Evolutionary conservation across 2,888 invertebrate species (phyloP).

Genomic region (Neocrepidodera transversa): DNA sequence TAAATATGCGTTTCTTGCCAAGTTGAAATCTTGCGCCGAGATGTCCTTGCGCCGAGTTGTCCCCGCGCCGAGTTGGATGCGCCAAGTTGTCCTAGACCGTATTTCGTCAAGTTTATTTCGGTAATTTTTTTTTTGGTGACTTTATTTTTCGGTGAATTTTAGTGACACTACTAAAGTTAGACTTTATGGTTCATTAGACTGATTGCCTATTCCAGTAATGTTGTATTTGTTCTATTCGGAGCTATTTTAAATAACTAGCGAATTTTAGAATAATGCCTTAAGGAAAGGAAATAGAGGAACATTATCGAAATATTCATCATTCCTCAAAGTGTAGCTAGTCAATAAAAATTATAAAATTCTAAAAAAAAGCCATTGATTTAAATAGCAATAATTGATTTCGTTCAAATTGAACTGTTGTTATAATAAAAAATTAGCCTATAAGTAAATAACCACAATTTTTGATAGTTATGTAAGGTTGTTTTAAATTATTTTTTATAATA

Average conservation of each 20-base stretch:
- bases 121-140: too few relatives aligned
- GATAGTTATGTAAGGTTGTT: constrained; percentile 50
- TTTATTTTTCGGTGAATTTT: too few relatives aligned
- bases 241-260: neutral
- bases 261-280: neutral
- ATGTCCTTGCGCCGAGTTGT: too few relatives aligned
- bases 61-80: too few relatives aligned
- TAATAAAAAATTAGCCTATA: constrained; percentile 20
- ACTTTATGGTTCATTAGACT: too few relatives aligned
- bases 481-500: constrained; percentile 53
- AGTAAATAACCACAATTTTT: constrained; percentile 41
- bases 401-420: constrained; percentile 39
- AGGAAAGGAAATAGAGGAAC: constrained; percentile 5
- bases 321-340: neutral
- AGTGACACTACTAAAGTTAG: too few relatives aligned
- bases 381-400: constrained; percentile 39
- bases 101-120: too few relatives aligned
- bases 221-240: neutral
- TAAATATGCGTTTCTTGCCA: too few relatives aligned
- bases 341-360: constrained; percentile 4
- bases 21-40: too few relatives aligned
- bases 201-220: too few relatives aligned
- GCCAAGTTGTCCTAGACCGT: too few relatives aligned
- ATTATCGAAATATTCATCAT: neutral
- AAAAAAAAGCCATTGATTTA: constrained; percentile 20